A percentile compares a stretch with the other conserved stretches of the same genome.
Conservation (phyloP, 2,113 vertebrate species). For the Epinephelus cyanopodus region DNA sequence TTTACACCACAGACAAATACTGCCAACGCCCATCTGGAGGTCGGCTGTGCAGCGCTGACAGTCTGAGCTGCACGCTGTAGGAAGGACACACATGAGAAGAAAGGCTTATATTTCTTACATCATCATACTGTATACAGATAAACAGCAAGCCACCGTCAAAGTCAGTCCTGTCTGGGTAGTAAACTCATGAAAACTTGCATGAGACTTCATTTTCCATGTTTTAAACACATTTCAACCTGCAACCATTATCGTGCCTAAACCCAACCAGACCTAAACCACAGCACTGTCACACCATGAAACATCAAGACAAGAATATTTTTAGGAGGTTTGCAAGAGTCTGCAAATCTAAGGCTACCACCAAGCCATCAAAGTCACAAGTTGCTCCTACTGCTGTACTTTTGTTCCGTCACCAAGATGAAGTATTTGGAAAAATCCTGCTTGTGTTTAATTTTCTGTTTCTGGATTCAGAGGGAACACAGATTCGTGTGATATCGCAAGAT, state of each 20-base stretch:
- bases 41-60: slow-evolving; percentile 89
- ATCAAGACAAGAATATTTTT: no score
- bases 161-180: neutral
- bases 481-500: no score
- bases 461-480: neutral
- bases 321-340: no score
- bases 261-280: no score
- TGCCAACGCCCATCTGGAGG: slow-evolving; percentile 81
- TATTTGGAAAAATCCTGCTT: neutral
- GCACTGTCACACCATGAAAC: no score
- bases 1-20: slow-evolving; percentile 90
- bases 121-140: neutral
- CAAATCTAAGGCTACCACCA: no score
- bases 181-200: no score
- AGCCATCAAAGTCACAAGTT: no score
- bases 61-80: slow-evolving; percentile 88
- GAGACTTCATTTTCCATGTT: no score
- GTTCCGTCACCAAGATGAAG: neutral
- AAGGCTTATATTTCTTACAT: neutral
- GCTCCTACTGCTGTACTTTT: no score
- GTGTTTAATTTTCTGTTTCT: neutral
- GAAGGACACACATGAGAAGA: neutral
- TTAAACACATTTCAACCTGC: no score
- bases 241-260: no score
- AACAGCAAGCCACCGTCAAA: neutral